Evolutionary conservation across 2,797 vertebrate species (phyloP).

Genomic region (Petrocephalus sullivani): DNA sequence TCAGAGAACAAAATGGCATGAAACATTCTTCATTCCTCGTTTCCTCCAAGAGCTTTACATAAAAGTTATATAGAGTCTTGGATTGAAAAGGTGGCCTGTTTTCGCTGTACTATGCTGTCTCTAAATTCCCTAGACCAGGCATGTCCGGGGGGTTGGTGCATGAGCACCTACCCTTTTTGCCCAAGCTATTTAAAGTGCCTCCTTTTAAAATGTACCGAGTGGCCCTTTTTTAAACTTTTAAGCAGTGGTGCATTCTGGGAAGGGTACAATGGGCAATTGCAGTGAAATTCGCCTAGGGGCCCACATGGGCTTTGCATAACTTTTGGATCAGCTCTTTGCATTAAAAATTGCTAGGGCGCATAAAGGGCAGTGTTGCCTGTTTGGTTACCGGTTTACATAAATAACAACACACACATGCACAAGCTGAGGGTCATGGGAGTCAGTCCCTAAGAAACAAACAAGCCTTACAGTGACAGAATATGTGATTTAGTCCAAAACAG

Average conservation of each 20-base stretch:
- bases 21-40: slow-evolving; percentile 9
- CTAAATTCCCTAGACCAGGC: not conserved
- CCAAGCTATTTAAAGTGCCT: not conserved
- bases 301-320: not conserved
- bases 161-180: not conserved
- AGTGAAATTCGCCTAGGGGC: not conserved
- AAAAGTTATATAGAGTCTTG: slow-evolving; percentile 69
- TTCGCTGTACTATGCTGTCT: not conserved
- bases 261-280: not conserved
- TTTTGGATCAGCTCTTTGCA: not conserved
- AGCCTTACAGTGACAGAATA: not conserved
- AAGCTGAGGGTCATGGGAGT: not conserved
- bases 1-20: slow-evolving; percentile 30
- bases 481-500: not conserved
- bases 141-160: not conserved
- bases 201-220: not conserved
- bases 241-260: not conserved
- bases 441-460: not conserved
- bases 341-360: not conserved
- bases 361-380: not conserved
- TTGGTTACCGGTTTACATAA: not conserved
- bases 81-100: slow-evolving; percentile 66
- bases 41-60: slow-evolving; percentile 65
- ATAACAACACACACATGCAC: not conserved
- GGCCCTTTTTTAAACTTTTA: not conserved